Percentiles rank a stretch among this genome's conserved stretches.
phyloP scores from a whole-genome alignment of 2,113 vertebrate genomes.

The Cairina moschata region DNA sequence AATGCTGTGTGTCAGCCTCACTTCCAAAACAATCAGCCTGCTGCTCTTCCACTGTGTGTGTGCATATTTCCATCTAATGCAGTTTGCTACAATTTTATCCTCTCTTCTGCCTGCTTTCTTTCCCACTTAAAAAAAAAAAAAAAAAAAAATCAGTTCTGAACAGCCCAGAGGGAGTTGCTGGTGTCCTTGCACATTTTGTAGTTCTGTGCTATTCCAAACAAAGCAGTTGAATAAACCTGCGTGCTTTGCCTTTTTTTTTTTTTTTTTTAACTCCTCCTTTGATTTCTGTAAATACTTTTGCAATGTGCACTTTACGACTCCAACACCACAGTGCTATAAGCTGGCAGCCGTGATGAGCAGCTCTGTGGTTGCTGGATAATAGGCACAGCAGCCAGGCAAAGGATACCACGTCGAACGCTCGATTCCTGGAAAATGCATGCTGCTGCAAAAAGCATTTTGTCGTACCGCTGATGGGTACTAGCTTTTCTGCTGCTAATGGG shows the following conservation, averaged over 20 bases:
- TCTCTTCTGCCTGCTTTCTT: background rate
- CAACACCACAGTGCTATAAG: background rate
- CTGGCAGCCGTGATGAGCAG: rapidly evolving
- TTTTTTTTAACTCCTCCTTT: background rate
- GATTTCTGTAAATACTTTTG: background rate
- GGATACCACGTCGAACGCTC: background rate
- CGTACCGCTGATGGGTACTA: background rate
- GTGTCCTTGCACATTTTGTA: background rate
- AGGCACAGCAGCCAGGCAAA: rapidly evolving
- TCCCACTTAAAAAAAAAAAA: background rate
- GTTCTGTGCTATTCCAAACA: background rate
- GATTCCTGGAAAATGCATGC: background rate
- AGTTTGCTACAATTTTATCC: background rate
- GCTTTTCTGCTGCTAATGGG: background rate
- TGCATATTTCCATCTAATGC: background rate
- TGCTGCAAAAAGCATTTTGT: background rate
- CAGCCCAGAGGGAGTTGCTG: background rate
- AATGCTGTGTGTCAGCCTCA: background rate
- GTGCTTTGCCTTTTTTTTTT: background rate
- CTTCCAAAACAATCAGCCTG: background rate
- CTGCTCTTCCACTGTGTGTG: background rate
- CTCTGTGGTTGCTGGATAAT: background rate
- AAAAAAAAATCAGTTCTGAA: background rate
- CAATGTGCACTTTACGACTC: background rate
- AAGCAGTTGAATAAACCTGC: background rate